Evolutionary conservation across 1,140 invertebrate species (phyloP), one percentile per base, ranked within the genome.

Genomic region (Leguminivora glycinivorella): DNA sequence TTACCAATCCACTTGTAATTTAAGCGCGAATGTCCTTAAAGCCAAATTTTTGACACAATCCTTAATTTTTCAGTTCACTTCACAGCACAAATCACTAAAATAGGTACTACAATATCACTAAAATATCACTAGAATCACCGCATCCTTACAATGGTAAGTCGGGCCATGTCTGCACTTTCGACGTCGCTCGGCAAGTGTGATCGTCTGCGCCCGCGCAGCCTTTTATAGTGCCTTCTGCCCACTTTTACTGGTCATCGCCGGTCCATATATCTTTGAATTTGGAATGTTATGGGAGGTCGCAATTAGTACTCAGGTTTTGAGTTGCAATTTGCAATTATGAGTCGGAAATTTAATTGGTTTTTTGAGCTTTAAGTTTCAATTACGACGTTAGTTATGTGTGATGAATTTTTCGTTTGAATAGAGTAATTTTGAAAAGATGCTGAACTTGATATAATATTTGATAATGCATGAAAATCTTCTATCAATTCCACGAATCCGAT

Each of bases 91-190:
- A 38, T 38, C 34, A 38, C 34, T 38, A 38, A 9, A 38, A 38
- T 43, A n/a, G n/a, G n/a, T 6, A 43, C 10, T 7, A 19, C 3
- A n/a, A 63, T 29, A 63, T 71, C 52, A 71, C 43, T 31, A 52
- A 26, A 31, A 52, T 22, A 52, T 52, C 47, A 52, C 47, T 43
- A 43, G 4, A 52, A 52, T 67, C 84, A 90, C 84, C 85, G 83
- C 84, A 88, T 78, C 89, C 89, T 91, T 91, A 91, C 89, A 78
- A 91, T 87, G 76, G 81, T 87, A 85, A 83, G 89, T 83, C 86
- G 86, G 73, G 89, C 87, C 89, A 91, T 91, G 79, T 83, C 73
- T 81, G 74, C 75, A 75, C 80, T 79, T 72, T 73, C 76, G 77
- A 70, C 75, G 70, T 70, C 80, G 76, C 79, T 26, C 79, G 76